These are phyloP conservation scores for Pyrgilauda ruficollis DNA, from an alignment of 2,113 vertebrate genomes.

Conservation along the genomic window DNA sequence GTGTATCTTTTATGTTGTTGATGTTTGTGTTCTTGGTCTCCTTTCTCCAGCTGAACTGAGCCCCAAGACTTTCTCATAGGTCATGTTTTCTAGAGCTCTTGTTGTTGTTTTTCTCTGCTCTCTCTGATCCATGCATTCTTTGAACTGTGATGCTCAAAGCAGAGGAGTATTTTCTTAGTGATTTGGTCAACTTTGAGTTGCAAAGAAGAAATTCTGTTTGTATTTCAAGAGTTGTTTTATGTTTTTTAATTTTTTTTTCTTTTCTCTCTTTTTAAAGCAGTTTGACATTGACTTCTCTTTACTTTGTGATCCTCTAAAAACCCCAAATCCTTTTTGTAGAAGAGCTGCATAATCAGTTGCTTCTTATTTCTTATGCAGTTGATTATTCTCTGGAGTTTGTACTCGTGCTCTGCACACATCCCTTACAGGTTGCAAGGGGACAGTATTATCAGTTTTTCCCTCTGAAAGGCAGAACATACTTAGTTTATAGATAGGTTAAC, in stretches of 20 bases:
- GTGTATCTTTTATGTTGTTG: not conserved
- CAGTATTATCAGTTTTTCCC: not conserved
- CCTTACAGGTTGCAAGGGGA: not conserved
- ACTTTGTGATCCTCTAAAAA: not conserved
- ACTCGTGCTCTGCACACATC: not conserved
- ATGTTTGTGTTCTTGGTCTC: not conserved
- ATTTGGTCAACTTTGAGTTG: not conserved
- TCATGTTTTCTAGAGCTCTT: not conserved
- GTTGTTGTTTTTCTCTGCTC: not conserved
- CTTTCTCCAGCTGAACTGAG: not conserved
- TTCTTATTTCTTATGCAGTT: not conserved
- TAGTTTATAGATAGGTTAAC: not conserved
- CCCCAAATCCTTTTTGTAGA: not conserved
- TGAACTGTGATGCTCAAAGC: constrained; percentile 10
- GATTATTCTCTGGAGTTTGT: not conserved
- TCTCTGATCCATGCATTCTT: not conserved
- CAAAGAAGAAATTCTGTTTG: not conserved
- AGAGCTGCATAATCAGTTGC: not conserved
- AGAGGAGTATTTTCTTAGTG: not conserved
- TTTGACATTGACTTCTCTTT: not conserved
- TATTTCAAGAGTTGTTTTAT: not conserved
- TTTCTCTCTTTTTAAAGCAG: not conserved
- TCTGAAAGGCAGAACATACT: not conserved
- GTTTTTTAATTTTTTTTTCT: accelerated
- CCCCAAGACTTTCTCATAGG: not conserved